Base-by-base conservation (phyloP, 2,113 vertebrate species). In the Buteo buteo region DNA sequence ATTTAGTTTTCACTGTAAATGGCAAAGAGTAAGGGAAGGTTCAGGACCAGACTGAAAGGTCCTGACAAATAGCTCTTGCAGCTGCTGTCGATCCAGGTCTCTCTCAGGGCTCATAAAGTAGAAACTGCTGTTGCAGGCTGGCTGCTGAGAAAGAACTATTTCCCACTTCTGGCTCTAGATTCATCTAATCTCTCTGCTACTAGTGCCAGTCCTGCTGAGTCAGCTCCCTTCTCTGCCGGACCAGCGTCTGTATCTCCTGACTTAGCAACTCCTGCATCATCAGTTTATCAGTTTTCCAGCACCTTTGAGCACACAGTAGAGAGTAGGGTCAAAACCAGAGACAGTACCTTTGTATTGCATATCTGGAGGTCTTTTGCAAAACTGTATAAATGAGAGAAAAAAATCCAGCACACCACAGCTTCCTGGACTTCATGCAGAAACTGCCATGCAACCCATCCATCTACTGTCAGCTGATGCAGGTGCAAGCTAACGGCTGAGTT, bases 171-270 rank as follows among this genome's bases (percentile, higher is more conserved):
- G 84, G 40, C 66, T 94, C 66, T 66, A 45, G 65, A 78, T 34
- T 70, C 21, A 66, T 77, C 31, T 55, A 31, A 59, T 69, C n/a
- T 93, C 64, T 79, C 57, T 82, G 36, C 40, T 90, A 11, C 44
- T 72, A 32, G 9, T 82, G 66, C 82, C 78, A 80, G 66, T 66
- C 31, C 31, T 96, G 84, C 93, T 91, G 94, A 93, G 62, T 95
- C 92, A 88, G 87, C 55, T 91, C 22, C 25, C 17, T 79, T 55
- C 38, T 87, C 78, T 93, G 70, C 73, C 49, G 61, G 77, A 74
- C 69, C 49, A 42, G 15, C 0, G 0, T 82, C 66, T 65, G 6
- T 59, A 40, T 67, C 28, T 95, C 58, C 73, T 88, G 87, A 81
- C 73, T 91, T 74, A 3, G 24, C 69, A 89, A 38, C 24, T 84